Base-by-base conservation (phyloP, 2,797 vertebrate species). In the Threskiornis aethiopicus region DNA sequence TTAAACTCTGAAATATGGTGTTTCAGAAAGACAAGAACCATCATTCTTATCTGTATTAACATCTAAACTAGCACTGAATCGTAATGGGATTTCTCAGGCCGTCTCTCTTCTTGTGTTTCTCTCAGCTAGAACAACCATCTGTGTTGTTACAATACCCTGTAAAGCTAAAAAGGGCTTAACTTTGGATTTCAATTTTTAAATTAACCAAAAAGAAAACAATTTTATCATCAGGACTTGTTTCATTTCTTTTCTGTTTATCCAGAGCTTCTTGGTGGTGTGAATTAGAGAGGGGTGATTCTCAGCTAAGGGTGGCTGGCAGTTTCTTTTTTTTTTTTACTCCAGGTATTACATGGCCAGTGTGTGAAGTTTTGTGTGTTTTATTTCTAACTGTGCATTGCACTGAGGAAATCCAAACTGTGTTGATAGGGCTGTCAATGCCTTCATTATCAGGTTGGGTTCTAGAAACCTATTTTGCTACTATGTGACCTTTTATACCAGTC, bases 401-500 rank as follows among this genome's bases (percentile, higher is more conserved):
- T 22, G 18, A 67, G 20, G 89, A 90, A 83, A 75, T 67, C 51
- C 52, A 71, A 59, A 69, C 52, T 71, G 10, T 54, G 33, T 72
- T 87, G 71, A 57, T 78, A 76, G 33, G 33, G 21, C 61, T 80
- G 75, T 78, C 59, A 46, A 0, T 92, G 84, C 67, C 69, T 67
- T 70, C 66, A 51, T 96, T 93, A 90, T 79, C 49, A 58, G 59
- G 11, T 64, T 96, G 77, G 39, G 41, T 89, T 94, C 89, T 86
- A 67, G 73, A 64, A 94, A 54, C 41, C 73, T 22, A 15, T 80
- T 94, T 93, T 80, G 59, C 64, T 80, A 7, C 64, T 84, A 5
- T 57, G 75, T 85, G 95, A 94, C 80, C 85, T 93, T 96, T 96
- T 51, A 80, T 83, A 67, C 41, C 33, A 87, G 81, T 91, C 75